Evolutionary conservation across 2,797 vertebrate species (phyloP), one percentile per base, ranked within the genome.

Genomic region (Myoxocephalus aenaeus): DNA sequence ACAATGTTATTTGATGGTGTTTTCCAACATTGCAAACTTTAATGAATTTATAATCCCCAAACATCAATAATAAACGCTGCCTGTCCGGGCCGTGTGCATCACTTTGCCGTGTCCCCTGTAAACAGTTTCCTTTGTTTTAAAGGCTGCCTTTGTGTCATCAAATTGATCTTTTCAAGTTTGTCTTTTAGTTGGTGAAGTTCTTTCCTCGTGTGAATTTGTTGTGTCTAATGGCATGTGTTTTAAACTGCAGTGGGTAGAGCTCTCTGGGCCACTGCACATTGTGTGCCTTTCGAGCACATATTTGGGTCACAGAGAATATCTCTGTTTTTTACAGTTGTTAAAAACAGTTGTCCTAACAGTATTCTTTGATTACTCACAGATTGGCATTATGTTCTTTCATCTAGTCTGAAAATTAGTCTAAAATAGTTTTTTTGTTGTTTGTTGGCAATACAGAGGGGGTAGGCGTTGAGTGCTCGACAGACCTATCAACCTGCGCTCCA

Each of bases 401-500:
- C 17, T 66, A 25, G 25, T 65, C 20, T 73, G 13, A 40, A 40
- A 58, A 44, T 14, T n/a, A 63, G 57, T 42, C 36, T 8, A 1
- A 54, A 48, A 61, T n/a, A 46, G 14, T 58, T 65, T 53, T n/a
- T 20, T 51, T 17, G 44, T 48, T 63, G 32, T 73, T 59, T 65
- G n/a, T 13, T 64, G 44, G 48, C 70, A 57, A 58, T 20, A 40
- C 22, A 42, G 22, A 32, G 13, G 10, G 32, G 34, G 14, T 22
- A 38, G 34, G 8, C 12, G 3, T 3, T 3, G 7, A 38, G n/a
- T 29, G 38, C 42, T 75, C 2, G 8, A 15, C 59, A 48, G 34
- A 69, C 65, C 36, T 27, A 34, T 73, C 63, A 38, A 59, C 65
- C 63, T 57, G 25, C 42, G 29, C 27, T 18, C 62, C 42, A 65